Percentiles rank a stretch among this genome's conserved stretches.
These are phyloP conservation scores for Stenolophus ochropezus DNA, from an alignment of 2,888 invertebrate genomes.

Conservation along the genomic window DNA sequence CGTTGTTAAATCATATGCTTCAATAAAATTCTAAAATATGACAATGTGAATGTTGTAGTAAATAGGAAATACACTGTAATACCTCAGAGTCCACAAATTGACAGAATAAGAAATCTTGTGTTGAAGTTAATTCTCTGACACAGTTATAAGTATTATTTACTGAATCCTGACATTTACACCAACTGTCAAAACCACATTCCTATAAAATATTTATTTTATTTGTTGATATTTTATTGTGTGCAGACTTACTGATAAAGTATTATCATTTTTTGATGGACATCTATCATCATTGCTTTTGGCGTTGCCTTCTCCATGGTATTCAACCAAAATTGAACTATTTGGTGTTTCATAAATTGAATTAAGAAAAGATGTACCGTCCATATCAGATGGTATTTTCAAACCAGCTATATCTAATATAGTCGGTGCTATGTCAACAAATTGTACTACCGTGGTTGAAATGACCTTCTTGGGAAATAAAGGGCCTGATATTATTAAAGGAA, in stretches of 20 bases:
- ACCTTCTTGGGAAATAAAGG: constrained; percentile 78
- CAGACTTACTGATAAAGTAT: constrained; percentile 80
- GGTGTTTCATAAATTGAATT: neutral
- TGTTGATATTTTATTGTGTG: no score
- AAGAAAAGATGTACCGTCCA: constrained; percentile 80
- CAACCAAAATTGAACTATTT: constrained; percentile 80
- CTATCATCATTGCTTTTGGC: constrained; percentile 74
- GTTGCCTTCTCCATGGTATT: constrained; percentile 88
- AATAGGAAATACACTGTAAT: constrained; percentile 62
- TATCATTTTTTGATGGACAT: constrained; percentile 81
- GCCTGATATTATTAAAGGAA: constrained; percentile 88
- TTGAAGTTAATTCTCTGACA: constrained; percentile 78
- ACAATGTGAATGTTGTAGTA: neutral
- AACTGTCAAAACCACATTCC: constrained; percentile 79
- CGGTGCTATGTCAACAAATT: constrained; percentile 89
- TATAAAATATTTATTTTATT: no score
- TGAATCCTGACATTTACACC: constrained; percentile 91
- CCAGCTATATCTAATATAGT: constrained; percentile 86
- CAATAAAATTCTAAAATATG: constrained; percentile 78
- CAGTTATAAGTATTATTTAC: constrained; percentile 90
- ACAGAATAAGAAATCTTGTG: constrained; percentile 79
- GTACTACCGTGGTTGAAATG: constrained; percentile 76
- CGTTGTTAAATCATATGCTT: constrained; percentile 82
- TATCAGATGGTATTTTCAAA: constrained; percentile 72
- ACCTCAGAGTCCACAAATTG: constrained; percentile 73